phyloP scores from a whole-genome alignment of 2,113 vertebrate species.

The Gobius niger region DNA sequence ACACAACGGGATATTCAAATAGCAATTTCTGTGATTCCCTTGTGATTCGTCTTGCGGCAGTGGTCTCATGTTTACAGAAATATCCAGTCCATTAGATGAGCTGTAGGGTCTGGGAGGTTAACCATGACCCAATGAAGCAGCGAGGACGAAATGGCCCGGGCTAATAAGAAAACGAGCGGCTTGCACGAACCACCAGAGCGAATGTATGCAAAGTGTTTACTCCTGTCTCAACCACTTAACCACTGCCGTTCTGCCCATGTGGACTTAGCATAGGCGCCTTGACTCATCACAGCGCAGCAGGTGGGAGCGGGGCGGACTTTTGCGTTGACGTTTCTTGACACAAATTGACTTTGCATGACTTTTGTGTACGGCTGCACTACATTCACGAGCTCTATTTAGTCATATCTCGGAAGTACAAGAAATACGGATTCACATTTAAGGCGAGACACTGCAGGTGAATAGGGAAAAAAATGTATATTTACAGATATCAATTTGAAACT shows the following conservation, averaged over 20 bases:
- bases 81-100: not conserved
- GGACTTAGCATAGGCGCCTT: slow-evolving; percentile 4
- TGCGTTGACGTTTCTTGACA: slow-evolving; percentile 7
- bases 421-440: slow-evolving; percentile 24
- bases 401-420: not conserved
- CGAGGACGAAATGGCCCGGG: slow-evolving; percentile 2
- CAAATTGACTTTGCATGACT: slow-evolving; percentile 5
- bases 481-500: too few relatives aligned
- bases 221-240: not conserved
- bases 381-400: slow-evolving; percentile 27
- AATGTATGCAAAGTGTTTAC: slow-evolving; percentile 4
- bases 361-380: too few relatives aligned
- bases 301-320: slow-evolving; percentile 36
- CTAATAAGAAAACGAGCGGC: not conserved
- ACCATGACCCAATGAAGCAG: slow-evolving; percentile 26
- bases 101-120: slow-evolving; percentile 5
- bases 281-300: not conserved
- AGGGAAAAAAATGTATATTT: too few relatives aligned
- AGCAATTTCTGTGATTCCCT: not conserved
- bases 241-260: not conserved
- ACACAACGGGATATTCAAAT: not conserved
- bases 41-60: not conserved
- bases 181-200: not conserved
- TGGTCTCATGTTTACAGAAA: not conserved
- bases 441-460: too few relatives aligned